Evolutionary conservation across 2,888 invertebrate species (phyloP), one percentile per base, ranked within the genome.

Genomic region (Drosophila algonquin): DNA sequence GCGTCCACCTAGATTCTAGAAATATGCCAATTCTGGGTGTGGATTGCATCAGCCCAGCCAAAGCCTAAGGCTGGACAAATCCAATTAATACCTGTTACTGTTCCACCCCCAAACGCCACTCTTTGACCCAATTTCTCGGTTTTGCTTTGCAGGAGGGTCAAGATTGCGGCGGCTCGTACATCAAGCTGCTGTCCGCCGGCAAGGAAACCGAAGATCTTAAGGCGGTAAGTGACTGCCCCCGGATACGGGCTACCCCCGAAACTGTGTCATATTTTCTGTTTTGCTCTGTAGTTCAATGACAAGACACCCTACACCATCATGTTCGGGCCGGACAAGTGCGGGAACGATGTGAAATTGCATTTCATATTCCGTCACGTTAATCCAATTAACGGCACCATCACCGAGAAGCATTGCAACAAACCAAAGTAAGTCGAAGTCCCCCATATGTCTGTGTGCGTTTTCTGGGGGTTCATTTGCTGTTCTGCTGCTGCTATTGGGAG

Each of bases 241-340:
- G 3, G 32, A 7, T 5, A 6, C 24, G 54, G 21, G 18, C 50
- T 45, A 45, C 57, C 53, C 48, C 57, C 47, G 8, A 46, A 50
- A 63, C 55, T 50, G 57, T 14, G 27, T 44, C 4, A 55, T 46
- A 14, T 50, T 44, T 40, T 61, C 47, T 51, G 14, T 18, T 60
- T 27, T 56, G 30, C 44, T 73, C 32, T n/a, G 76, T 84, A 92
- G 89, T 98, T 99, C 93, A 94, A 97, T 92, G 99, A 99, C 93
- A 98, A 98, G 93, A 98, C 99, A 0, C 96, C 98, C 0, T 99
- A 99, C 93, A 97, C 98, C 2, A 98, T 99, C 89, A 99, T 99
- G 99, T 99, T 99, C 93, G 99, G 99, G 0, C 99, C 99, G 9
- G 99, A 99, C 94, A 99, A 99, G 93, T 99, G 99, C 93, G 99